phyloP scores from a whole-genome alignment of 2,113 vertebrate genomes.

The Menura novaehollandiae region DNA sequence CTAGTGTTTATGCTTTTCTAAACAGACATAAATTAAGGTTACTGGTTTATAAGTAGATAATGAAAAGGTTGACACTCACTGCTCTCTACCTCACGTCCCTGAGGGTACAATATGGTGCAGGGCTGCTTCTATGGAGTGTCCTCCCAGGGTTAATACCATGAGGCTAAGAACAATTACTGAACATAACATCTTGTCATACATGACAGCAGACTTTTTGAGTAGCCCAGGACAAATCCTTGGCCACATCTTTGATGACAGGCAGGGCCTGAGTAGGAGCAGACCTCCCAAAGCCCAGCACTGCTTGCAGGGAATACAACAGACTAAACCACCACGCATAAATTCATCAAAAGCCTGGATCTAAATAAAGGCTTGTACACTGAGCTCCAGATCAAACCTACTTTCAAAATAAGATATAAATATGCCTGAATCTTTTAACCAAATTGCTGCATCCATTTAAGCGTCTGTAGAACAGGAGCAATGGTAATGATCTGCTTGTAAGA shows the following conservation, averaged over 20 bases:
- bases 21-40: neutral
- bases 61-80: neutral
- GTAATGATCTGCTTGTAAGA: neutral
- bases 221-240: neutral
- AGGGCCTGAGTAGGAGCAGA: neutral
- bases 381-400: neutral
- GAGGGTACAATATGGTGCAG: neutral
- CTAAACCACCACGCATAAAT: neutral
- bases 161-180: neutral
- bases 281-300: neutral
- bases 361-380: neutral
- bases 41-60: neutral
- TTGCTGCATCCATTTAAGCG: neutral
- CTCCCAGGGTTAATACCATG: neutral
- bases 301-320: neutral
- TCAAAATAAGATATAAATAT: neutral
- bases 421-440: neutral
- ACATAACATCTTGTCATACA: neutral
- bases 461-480: neutral
- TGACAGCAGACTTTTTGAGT: neutral
- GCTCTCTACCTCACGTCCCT: neutral
- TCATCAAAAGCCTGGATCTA: neutral
- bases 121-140: neutral
- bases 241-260: neutral
- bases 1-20: neutral